A percentile compares a stretch with the other conserved stretches of the same genome.
phyloP scores from a whole-genome alignment of 2,113 vertebrate species.

The Sterrhoptilus dennistouni region DNA sequence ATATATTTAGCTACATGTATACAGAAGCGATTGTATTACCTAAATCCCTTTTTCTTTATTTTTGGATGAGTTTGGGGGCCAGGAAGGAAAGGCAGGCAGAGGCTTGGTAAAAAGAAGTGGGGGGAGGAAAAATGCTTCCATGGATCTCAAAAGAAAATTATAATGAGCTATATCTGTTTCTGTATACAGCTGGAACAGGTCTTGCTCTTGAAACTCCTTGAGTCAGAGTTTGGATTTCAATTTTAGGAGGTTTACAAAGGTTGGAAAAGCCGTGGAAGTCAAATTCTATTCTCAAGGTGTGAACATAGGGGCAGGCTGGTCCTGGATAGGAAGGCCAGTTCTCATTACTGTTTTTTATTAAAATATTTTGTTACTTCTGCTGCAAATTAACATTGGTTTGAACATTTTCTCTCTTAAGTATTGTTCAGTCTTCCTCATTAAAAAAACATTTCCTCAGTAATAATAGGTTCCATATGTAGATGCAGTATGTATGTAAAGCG shows the following conservation, averaged over 20 bases:
- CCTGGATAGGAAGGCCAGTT: not conserved
- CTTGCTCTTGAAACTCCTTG: not conserved
- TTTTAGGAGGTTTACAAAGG: not conserved
- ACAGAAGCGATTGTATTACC: not conserved
- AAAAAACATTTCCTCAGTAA: slow-evolving; percentile 57
- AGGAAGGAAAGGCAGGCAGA: not conserved
- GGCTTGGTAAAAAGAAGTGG: not conserved
- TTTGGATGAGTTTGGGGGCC: not conserved
- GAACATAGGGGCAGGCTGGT: not conserved
- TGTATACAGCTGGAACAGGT: not conserved
- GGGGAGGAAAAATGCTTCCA: not conserved
- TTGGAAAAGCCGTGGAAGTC: not conserved
- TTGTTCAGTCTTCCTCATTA: slow-evolving; percentile 64
- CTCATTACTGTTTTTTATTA: slow-evolving; percentile 8
- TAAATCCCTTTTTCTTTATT: not conserved
- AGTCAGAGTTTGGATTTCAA: not conserved
- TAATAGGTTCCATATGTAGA: slow-evolving; percentile 46
- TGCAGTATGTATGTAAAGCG: slow-evolving; percentile 8
- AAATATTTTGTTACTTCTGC: slow-evolving; percentile 43
- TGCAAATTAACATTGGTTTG: slow-evolving; percentile 38
- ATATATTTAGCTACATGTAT: slow-evolving; percentile 7
- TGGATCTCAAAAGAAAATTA: not conserved
- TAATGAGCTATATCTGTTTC: not conserved
- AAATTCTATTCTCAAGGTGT: not conserved
- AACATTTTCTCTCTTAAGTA: slow-evolving; percentile 59